Percentiles rank a stretch among this genome's conserved stretches.
These are phyloP conservation scores for Prunella fulvescens DNA, from an alignment of 2,113 vertebrate genomes.

Conservation along the genomic window DNA sequence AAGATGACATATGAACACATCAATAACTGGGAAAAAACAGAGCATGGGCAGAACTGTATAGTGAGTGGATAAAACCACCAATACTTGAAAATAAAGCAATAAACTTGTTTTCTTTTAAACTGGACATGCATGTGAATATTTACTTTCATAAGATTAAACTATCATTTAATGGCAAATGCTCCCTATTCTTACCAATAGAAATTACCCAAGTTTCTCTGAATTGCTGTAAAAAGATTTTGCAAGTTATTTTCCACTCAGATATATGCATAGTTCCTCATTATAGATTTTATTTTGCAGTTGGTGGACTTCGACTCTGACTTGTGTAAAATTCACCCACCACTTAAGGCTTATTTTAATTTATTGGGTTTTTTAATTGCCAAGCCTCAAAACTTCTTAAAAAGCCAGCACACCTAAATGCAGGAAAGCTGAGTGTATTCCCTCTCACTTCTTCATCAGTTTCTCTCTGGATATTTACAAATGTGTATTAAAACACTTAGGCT, in stretches of 20 bases:
- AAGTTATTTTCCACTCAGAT: not conserved
- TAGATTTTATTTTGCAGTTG: not conserved
- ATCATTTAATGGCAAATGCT: not conserved
- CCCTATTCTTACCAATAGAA: not conserved
- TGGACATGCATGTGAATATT: not conserved
- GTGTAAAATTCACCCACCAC: not conserved
- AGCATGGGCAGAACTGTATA: not conserved
- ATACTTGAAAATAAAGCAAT: not conserved
- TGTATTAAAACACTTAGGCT: not conserved
- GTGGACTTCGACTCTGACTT: not conserved
- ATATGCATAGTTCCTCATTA: not conserved
- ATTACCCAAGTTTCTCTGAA: not conserved
- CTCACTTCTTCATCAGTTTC: not conserved
- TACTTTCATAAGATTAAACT: not conserved
- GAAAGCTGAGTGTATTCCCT: not conserved
- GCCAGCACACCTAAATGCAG: not conserved
- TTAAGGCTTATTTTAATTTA: not conserved
- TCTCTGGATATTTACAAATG: not conserved
- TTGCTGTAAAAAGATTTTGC: not conserved
- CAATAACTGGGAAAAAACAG: not conserved
- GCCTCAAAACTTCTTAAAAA: not conserved
- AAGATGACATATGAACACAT: not conserved
- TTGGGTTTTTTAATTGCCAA: not conserved
- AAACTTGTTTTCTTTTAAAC: not conserved
- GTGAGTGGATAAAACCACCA: not conserved